Evolutionary conservation across 2,888 invertebrate species (phyloP).

Genomic region (Mesorhabditis belari): DNA sequence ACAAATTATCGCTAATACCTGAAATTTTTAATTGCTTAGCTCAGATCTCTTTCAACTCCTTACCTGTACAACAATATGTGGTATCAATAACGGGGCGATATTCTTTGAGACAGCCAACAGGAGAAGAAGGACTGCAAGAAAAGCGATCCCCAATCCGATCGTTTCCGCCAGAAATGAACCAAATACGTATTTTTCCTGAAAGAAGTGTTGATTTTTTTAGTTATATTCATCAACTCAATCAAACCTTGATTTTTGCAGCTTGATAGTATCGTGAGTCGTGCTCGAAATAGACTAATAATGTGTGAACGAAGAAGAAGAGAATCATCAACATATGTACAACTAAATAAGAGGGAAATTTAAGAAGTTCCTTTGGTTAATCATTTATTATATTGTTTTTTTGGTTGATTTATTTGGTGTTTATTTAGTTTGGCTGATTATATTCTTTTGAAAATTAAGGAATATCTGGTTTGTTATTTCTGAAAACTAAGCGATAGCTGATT

Average conservation of each 20-base stretch:
- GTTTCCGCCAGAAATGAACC: slow-evolving; percentile 31
- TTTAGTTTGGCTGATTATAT: too few species aligned
- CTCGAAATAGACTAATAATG: slow-evolving; percentile 46
- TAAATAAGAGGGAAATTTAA: slow-evolving; percentile 3
- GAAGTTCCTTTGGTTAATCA: background rate
- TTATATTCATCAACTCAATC: background rate
- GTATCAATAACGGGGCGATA: slow-evolving; percentile 40
- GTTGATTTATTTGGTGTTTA: too few species aligned
- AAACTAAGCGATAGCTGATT: too few species aligned
- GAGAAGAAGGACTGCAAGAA: slow-evolving; percentile 35
- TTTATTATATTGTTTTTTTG: too few species aligned
- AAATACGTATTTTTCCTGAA: slow-evolving; percentile 31
- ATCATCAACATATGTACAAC: slow-evolving; percentile 39
- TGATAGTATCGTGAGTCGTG: slow-evolving; percentile 31
- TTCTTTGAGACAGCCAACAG: slow-evolving; percentile 44
- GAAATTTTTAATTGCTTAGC: slow-evolving; percentile 6
- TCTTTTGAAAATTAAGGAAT: too few species aligned
- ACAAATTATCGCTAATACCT: slow-evolving; percentile 40
- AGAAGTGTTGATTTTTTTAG: background rate
- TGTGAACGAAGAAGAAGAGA: slow-evolving; percentile 47
- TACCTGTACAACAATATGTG: slow-evolving; percentile 51
- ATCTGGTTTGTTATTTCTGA: too few species aligned
- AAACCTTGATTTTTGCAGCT: background rate
- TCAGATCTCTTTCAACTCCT: too few species aligned
- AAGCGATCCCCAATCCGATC: slow-evolving; percentile 32